A percentile compares a stretch with the other conserved stretches of the same genome.
phyloP scores from a whole-genome alignment of 2,113 vertebrate species.

The Typhlomys cinereus region DNA sequence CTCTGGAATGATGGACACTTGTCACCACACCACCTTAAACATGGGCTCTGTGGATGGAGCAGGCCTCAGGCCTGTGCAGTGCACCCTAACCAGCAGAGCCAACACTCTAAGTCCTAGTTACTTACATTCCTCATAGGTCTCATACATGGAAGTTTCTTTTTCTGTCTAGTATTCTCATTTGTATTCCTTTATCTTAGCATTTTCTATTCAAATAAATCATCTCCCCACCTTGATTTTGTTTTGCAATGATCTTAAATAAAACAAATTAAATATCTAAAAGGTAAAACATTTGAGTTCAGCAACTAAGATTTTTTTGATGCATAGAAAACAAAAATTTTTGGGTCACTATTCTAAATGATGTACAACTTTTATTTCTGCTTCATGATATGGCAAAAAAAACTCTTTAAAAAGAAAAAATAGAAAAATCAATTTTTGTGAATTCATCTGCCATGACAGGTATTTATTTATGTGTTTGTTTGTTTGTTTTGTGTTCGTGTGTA shows the following conservation, averaged over 20 bases:
- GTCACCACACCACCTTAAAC: too few relatives aligned
- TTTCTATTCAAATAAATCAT: not conserved
- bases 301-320: not conserved
- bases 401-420: not conserved
- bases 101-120: too few relatives aligned
- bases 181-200: not conserved
- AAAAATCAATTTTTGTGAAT: not conserved
- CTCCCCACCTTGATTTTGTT: not conserved
- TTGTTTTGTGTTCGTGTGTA: too few relatives aligned
- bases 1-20: too few relatives aligned
- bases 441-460: not conserved
- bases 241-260: not conserved
- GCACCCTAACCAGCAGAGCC: too few relatives aligned
- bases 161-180: not conserved
- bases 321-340: not conserved
- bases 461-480: not conserved
- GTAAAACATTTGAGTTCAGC: not conserved
- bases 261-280: slow-evolving; percentile 3
- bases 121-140: not conserved
- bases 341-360: not conserved
- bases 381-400: not conserved
- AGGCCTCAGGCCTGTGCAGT: too few relatives aligned
- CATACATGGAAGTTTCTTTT: not conserved
- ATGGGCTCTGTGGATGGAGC: too few relatives aligned
- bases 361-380: not conserved